Conservation (phyloP, 1,140 invertebrate species). For the Heliconius congener region DNA sequence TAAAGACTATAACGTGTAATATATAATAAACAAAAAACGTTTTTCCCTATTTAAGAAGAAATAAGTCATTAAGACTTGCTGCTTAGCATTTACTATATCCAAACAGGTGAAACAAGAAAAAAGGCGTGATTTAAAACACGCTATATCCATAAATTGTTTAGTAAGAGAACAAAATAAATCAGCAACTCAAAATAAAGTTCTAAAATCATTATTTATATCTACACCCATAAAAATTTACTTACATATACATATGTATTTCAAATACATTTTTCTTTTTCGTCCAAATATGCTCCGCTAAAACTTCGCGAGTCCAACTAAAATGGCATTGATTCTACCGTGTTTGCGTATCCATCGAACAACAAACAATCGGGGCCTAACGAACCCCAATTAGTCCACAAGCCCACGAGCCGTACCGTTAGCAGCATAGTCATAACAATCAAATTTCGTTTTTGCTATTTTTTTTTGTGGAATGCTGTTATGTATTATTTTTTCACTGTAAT, state of each 20-base stretch:
- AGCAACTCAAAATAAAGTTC: no score
- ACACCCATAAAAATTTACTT: no score
- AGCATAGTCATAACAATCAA: conserved; percentile 13
- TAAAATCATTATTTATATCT: no score
- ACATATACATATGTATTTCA: background rate
- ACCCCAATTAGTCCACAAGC: conserved; percentile 56
- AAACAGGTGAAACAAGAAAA: no score
- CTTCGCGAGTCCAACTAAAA: conserved; percentile 5
- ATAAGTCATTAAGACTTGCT: no score
- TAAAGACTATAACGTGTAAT: no score
- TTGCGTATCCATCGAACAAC: conserved; percentile 34
- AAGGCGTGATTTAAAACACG: no score
- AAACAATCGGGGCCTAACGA: conserved; percentile 64
- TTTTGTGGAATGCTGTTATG: background rate
- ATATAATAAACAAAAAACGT: no score
- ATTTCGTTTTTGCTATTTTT: background rate
- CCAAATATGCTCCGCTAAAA: conserved; percentile 11
- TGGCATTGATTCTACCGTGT: conserved; percentile 20
- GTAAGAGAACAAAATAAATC: no score
- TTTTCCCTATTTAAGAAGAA: no score
- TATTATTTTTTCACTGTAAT: background rate
- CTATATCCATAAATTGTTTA: no score
- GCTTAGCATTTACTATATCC: no score
- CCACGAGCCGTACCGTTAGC: conserved; percentile 26
- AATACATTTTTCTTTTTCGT: background rate